A percentile compares a stretch with the other conserved stretches of the same genome.
These are phyloP conservation scores for Synanthedon andrenaeformis DNA, from an alignment of 2,888 invertebrate species.

Conservation along the genomic window DNA sequence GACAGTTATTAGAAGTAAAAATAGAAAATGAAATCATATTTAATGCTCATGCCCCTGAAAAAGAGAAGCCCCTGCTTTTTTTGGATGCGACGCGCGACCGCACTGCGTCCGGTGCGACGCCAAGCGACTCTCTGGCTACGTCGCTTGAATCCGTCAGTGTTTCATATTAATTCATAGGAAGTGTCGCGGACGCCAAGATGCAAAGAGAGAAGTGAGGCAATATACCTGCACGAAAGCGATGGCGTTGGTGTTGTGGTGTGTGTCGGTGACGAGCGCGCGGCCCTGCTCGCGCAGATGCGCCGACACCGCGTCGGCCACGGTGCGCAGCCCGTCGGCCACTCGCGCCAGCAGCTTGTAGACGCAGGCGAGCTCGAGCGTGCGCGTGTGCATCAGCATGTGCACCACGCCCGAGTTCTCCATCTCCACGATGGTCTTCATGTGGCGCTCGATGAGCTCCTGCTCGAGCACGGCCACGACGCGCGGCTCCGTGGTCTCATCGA, in stretches of 20 bases:
- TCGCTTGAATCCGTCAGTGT: no score
- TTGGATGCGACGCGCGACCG: no score
- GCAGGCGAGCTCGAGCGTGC: slow-evolving; percentile 95
- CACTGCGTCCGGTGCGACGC: no score
- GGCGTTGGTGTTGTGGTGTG: slow-evolving; percentile 90
- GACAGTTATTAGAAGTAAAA: no score
- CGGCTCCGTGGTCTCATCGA: slow-evolving; percentile 96
- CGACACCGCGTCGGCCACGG: slow-evolving; percentile 96
- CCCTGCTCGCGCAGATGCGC: slow-evolving; percentile 96
- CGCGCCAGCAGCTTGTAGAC: slow-evolving; percentile 98
- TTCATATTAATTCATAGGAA: no score
- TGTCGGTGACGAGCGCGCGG: slow-evolving; percentile 93
- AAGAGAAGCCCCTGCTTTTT: no score
- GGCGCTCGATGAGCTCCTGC: slow-evolving; percentile 96
- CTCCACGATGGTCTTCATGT: slow-evolving; percentile 88
- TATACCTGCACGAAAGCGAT: slow-evolving; percentile 89
- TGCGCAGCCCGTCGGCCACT: slow-evolving; percentile 92
- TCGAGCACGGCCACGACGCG: slow-evolving; percentile 97
- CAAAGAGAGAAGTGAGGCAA: no score
- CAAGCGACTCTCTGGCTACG: no score
- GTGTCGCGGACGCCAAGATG: no score
- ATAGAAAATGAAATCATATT: no score
- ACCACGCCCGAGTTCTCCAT: slow-evolving; percentile 99
- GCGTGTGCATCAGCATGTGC: slow-evolving; percentile 97
- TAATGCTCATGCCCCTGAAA: no score